Evolutionary conservation across 2,888 invertebrate species (phyloP), one percentile per base, ranked within the genome.

Genomic region (Agriopis aurantiaria): DNA sequence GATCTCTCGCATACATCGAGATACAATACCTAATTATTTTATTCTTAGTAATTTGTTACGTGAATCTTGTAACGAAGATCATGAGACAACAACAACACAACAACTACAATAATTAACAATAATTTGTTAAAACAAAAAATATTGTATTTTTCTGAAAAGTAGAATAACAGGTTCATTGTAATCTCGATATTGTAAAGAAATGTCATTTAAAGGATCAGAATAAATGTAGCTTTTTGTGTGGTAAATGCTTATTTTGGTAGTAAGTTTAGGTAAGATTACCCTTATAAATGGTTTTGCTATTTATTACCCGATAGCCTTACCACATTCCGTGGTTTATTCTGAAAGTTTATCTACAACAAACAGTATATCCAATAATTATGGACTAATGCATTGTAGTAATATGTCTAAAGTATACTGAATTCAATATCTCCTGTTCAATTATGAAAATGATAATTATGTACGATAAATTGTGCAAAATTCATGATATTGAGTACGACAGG

Each of bases 241-340:
- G 51, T 17, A 17, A 14, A 17, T 45, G 49, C n/a, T 58, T 51
- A 58, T 65, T 58, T 65, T 33, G 8, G n/a, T 49, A 41, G 4
- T 17, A 8, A 33, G 33, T 33, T 0, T 33, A 33, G 3, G 17
- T 65, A 48, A 3, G 6, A 41, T 45, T 33, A 45, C 43, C 48
- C n/a, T 49, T 51, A 59, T 69, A 53, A 69, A 69, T 60, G 10
- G 45, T 56, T 60, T 65, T n/a, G 45, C 43, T 55, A 48, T 68
- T 58, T 59, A 64, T 60, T 51, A 60, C 64, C 53, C 7, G 40
- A 56, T 48, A 56, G 56, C 48, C 46, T 64, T 48, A 64, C 17
- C n/a, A n/a, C n/a, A 33, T 45, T 62, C 17, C 14, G 53, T 43
- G 23, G 43, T 45, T 55, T 53, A 51, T 43, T 61, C n/a, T 0